phyloP scores from a whole-genome alignment of 2,888 invertebrate species.

The Epistrophe eligans region DNA sequence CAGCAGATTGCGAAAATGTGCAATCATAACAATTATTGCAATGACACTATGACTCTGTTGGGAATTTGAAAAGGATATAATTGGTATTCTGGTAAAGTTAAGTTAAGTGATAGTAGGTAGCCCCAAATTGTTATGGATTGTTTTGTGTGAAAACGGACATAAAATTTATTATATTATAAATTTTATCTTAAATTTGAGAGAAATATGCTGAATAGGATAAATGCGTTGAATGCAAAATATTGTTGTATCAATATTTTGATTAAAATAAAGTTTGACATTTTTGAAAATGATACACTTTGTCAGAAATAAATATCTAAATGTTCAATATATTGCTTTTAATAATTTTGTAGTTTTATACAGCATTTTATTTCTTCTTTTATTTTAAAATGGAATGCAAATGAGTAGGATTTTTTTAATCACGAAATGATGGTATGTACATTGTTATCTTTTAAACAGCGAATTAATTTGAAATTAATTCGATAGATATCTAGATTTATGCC shows the following conservation, averaged over 20 bases:
- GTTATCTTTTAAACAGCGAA: too few species aligned
- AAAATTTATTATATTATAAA: background rate
- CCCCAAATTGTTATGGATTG: background rate
- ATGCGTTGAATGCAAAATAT: background rate
- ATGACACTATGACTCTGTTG: conserved; percentile 35
- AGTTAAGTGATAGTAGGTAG: conserved; percentile 41
- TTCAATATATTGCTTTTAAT: too few species aligned
- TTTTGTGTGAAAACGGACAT: background rate
- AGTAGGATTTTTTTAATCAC: too few species aligned
- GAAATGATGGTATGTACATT: too few species aligned
- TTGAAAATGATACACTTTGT: background rate
- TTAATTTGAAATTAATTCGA: too few species aligned
- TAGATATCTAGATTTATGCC: too few species aligned
- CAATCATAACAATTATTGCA: conserved; percentile 69
- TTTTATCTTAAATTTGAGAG: background rate
- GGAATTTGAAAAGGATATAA: conserved; percentile 53
- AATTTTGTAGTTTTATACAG: too few species aligned
- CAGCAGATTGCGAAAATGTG: conserved; percentile 65
- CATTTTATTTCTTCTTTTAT: too few species aligned
- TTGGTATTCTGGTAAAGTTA: conserved; percentile 62
- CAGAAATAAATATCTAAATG: background rate
- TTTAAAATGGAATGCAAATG: too few species aligned
- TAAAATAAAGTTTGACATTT: background rate
- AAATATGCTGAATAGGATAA: background rate
- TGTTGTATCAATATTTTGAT: background rate